phyloP scores from a whole-genome alignment of 2,797 vertebrate genomes.

The Gymnocypris eckloni region DNA sequence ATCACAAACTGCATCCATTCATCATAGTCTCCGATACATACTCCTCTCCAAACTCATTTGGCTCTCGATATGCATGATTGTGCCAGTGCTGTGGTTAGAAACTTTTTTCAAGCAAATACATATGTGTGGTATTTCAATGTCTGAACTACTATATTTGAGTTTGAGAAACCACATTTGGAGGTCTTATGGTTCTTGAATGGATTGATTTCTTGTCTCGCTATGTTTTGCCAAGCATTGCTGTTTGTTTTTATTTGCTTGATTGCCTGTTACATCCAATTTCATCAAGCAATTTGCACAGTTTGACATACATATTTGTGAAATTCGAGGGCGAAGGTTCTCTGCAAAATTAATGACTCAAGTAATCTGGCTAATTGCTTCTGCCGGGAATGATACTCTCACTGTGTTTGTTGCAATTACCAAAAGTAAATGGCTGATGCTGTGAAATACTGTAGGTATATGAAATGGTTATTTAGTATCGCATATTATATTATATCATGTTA shows the following conservation, averaged over 20 bases:
- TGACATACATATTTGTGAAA: constrained; percentile 37
- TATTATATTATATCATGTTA: neutral
- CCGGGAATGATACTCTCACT: constrained; percentile 19
- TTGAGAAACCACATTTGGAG: constrained; percentile 4
- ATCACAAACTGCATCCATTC: constrained; percentile 30
- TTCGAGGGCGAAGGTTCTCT: constrained; percentile 20
- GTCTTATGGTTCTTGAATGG: neutral
- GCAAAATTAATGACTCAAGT: constrained; percentile 38
- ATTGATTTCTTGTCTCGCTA: neutral
- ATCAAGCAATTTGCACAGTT: constrained; percentile 38
- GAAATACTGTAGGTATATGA: neutral
- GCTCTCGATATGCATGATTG: neutral
- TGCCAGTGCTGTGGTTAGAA: constrained; percentile 4
- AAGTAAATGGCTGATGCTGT: neutral
- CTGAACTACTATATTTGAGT: constrained; percentile 8
- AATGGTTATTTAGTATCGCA: neutral
- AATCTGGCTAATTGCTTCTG: constrained; percentile 41
- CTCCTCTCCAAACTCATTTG: constrained; percentile 12
- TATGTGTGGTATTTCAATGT: neutral
- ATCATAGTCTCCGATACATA: constrained; percentile 6
- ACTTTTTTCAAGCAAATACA: neutral
- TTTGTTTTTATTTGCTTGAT: constrained; percentile 41
- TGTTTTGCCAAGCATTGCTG: neutral
- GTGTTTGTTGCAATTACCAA: constrained; percentile 19
- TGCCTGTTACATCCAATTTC: constrained; percentile 18